Base-by-base conservation (phyloP, 1,140 invertebrate genomes). In the Triops cancriformis region DNA sequence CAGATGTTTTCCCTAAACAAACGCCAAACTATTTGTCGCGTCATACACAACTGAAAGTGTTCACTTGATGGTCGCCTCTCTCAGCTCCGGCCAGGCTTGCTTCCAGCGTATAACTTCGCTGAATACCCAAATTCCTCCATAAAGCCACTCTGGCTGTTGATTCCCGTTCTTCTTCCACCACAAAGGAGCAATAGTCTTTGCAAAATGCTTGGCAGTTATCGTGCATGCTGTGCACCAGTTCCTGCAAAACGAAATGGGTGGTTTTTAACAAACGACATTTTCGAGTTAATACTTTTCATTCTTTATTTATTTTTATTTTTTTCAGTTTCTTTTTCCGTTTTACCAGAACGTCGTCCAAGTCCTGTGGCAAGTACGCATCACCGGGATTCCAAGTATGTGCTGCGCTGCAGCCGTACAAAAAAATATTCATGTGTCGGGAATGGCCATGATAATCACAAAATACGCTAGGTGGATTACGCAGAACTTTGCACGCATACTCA, bases 371-470 rank as follows among this genome's bases (percentile, higher is more conserved):
- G n/a, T 64, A n/a, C 51, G 51, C 51, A 64, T 78, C 77, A 26
- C 11, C 31, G 6, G 18, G 28, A 42, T 43, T 43, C 85, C 85
- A 87, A 14, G 86, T 87, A 75, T 83, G 82, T 26, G 78, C 76
- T 28, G 86, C 89, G 80, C 91, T 92, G 84, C 94, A 96, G 41
- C 94, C 94, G 84, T 94, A 95, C 79, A 95, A 87, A 86, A 96
- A 96, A 73, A 94, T 91, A 83, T 96, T 96, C 86, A 94, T 94
- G 83, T 91, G 88, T 43, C 93, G 86, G 26, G 94, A 96, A 84
- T 96, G 94, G 2, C 94, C 94, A 85, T 96, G 94, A 82, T 93
- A 93, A 86, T 96, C 94, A 84, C 93, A 93, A 84, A 90, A 95
- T n/a, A 94, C 88, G 81, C 90, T 86, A 5, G 90, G 90, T 7